Base-by-base conservation (phyloP, 2,888 invertebrate genomes). In the Latrodectus hesperus region DNA sequence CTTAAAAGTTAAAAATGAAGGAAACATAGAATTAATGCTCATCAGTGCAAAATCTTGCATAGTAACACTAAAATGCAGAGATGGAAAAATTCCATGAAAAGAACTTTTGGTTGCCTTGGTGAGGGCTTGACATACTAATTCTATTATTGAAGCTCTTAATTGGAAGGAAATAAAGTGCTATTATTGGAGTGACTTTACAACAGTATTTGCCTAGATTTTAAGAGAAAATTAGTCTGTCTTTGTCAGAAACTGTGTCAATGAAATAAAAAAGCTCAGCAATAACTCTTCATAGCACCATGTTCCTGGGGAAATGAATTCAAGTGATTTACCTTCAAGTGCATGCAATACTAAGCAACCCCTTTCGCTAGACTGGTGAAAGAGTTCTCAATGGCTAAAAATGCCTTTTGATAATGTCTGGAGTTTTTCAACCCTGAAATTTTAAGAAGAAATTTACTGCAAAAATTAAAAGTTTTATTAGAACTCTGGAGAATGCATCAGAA, bases 141-240 rank as follows among this genome's bases (percentile, higher is more conserved):
- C 77, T 0, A 17, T 68, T n/a, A 17, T 68, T 67, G 52, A 77
- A 77, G 49, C 68, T 38, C 52, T 77, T 5, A 9, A 22, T 17
- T 77, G 52, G 52, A 51, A 52, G 11, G 14, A 75, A 38, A 38
- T 60, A 14, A 11, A 2, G 64, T 10, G 3, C 12, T 49, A 11
- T 60, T 60, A 60, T 16, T 75, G 60, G 38, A 64, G 75, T 49
- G 64, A 75, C 17, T 73, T 52, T 3, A 75, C 75, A 14, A 60
- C 49, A 4, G 64, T 75, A 6, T 16, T 64, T 26, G 38, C 64
- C 26, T 64, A 38, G 16, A 75, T 60, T 16, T 2, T 14, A 6
- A 55, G 60, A 38, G 38, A 60, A 12, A 26, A 75, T 64, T 49
- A 14, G 64, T 38, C 10, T 60, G 64, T 38, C 10, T 60, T 60